These are phyloP conservation scores for cat (Felis catus) DNA, from an alignment of 2,113 vertebrate species.

Conservation along the genomic window DNA sequence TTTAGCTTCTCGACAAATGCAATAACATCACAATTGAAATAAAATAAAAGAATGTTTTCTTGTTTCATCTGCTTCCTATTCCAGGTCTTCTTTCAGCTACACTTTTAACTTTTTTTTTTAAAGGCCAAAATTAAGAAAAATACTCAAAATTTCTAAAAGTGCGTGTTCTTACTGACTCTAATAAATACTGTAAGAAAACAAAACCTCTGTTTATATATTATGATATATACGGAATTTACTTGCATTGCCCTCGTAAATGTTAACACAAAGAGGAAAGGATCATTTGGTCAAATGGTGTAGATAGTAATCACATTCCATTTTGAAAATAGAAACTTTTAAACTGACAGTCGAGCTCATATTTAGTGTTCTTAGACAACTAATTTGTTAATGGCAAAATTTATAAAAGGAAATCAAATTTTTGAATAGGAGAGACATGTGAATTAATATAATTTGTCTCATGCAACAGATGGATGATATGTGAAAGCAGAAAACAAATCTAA, in stretches of 20 bases:
- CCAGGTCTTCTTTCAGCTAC: background rate
- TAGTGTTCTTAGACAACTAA: slow-evolving; percentile 27
- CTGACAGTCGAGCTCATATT: background rate
- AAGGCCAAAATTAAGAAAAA: background rate
- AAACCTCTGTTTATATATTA: background rate
- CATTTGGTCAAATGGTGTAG: background rate
- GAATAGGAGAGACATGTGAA: background rate
- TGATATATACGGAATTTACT: background rate
- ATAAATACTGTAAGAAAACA: background rate
- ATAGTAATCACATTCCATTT: background rate
- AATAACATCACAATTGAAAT: background rate
- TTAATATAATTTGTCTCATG: slow-evolving; percentile 56
- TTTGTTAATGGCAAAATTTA: slow-evolving; percentile 43
- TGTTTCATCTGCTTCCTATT: background rate
- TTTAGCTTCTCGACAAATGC: background rate
- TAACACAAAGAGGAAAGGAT: background rate
- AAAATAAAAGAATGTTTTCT: background rate
- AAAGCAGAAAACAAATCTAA: slow-evolving; percentile 59
- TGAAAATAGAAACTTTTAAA: slow-evolving; percentile 46
- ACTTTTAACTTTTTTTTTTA: background rate
- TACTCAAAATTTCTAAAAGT: background rate
- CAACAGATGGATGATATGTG: slow-evolving; percentile 53
- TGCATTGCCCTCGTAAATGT: background rate
- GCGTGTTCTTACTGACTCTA: background rate
- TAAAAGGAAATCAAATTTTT: slow-evolving; percentile 53